phyloP scores from a whole-genome alignment of 2,113 vertebrate genomes.

The Mustela nigripes region DNA sequence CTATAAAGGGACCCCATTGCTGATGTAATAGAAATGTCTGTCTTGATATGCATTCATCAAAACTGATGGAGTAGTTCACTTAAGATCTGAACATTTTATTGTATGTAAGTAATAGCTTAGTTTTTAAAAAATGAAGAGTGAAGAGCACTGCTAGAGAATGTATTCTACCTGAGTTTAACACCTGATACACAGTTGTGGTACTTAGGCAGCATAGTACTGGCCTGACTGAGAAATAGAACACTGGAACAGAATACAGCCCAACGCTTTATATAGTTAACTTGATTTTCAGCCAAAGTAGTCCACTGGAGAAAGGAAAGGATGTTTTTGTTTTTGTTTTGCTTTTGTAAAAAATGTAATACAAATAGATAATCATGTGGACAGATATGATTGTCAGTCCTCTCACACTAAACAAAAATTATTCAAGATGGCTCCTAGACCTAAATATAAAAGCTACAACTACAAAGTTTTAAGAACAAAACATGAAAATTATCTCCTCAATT shows the following conservation, averaged over 20 bases:
- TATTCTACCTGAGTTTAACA: neutral
- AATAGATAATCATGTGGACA: neutral
- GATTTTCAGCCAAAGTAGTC: neutral
- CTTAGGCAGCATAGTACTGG: neutral
- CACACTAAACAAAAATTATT: conserved; percentile 10
- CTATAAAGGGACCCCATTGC: neutral
- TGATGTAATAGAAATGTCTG: neutral
- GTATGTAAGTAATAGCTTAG: neutral
- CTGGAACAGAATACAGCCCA: neutral
- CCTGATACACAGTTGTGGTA: neutral
- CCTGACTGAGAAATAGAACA: neutral
- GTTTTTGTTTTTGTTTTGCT: neutral
- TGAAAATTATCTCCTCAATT: neutral
- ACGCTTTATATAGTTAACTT: neutral
- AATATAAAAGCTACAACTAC: neutral
- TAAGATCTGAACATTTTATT: conserved; percentile 5
- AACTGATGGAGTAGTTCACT: neutral
- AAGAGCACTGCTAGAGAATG: neutral
- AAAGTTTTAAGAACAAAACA: neutral
- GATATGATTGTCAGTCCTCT: neutral
- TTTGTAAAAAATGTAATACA: neutral
- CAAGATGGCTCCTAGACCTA: neutral
- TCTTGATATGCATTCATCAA: neutral
- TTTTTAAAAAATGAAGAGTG: neutral
- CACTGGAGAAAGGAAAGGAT: neutral